Evolutionary conservation across 1,140 invertebrate species (phyloP).

Genomic region (Drosophila willistoni): DNA sequence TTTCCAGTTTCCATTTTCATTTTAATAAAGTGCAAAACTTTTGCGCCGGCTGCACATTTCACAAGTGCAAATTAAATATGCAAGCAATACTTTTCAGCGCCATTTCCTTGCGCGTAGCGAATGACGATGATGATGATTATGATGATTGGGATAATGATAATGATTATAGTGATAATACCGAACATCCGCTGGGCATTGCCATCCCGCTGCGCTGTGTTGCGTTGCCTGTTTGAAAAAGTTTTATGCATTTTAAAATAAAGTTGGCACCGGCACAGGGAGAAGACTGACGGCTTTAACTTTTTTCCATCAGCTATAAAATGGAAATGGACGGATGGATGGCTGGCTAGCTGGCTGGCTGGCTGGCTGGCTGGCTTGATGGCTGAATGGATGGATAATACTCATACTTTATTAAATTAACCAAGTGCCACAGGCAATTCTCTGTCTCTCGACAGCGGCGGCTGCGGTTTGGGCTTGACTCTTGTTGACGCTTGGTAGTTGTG

Average conservation of each 20-base stretch:
- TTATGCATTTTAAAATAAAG: slow-evolving; percentile 51
- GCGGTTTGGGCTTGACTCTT: neutral
- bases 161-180: slow-evolving; percentile 19
- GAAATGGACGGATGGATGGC: neutral
- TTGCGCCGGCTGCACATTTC: slow-evolving; percentile 39
- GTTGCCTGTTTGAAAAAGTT: slow-evolving; percentile 33
- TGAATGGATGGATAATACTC: slow-evolving; percentile 37
- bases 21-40: slow-evolving; percentile 66
- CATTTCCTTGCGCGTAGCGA: neutral
- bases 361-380: too few relatives aligned
- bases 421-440: slow-evolving; percentile 28
- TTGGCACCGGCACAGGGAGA: neutral
- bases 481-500: neutral
- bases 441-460: neutral
- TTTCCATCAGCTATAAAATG: slow-evolving; percentile 33
- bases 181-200: slow-evolving; percentile 45
- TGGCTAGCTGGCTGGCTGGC: too few relatives aligned
- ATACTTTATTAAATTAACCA: slow-evolving; percentile 65
- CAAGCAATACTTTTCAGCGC: slow-evolving; percentile 37
- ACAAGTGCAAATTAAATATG: slow-evolving; percentile 78
- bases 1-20: slow-evolving; percentile 39
- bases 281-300: slow-evolving; percentile 44
- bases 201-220: slow-evolving; percentile 21
- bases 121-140: slow-evolving; percentile 13
- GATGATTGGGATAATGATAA: slow-evolving; percentile 46